phyloP scores from a whole-genome alignment of 2,888 invertebrate species.

The Hydraecia micacea region DNA sequence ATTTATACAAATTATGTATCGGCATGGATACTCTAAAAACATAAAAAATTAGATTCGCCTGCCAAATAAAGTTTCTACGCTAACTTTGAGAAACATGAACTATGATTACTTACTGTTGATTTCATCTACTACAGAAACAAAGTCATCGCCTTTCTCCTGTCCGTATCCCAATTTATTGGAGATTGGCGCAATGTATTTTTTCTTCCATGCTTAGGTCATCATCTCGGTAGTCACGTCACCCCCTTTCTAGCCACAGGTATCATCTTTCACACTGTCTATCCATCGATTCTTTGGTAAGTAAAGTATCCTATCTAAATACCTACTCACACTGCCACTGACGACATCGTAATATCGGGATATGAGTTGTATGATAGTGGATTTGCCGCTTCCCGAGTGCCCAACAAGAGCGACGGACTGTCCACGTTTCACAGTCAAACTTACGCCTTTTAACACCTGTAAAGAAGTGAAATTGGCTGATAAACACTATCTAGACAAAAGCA shows the following conservation, averaged over 20 bases:
- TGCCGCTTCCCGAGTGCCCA: slow-evolving; percentile 93
- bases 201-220: not conserved
- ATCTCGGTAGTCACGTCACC: not conserved
- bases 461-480: not conserved
- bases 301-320: slow-evolving; percentile 21
- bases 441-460: slow-evolving; percentile 91
- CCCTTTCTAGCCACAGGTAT: not conserved
- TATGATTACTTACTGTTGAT: not conserved
- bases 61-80: not conserved
- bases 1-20: slow-evolving; percentile 16
- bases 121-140: not conserved
- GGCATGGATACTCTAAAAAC: not conserved
- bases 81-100: not conserved
- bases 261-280: not conserved
- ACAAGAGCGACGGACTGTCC: slow-evolving; percentile 94
- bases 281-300: not conserved
- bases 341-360: slow-evolving; percentile 92
- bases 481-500: not conserved
- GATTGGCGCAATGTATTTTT: not conserved
- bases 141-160: not conserved
- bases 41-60: not conserved
- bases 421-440: slow-evolving; percentile 91
- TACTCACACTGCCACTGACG: slow-evolving; percentile 69
- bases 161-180: not conserved
- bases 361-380: slow-evolving; percentile 94